Conservation (phyloP, 2,797 vertebrate species). For the Hydrocynus forskahlii region DNA sequence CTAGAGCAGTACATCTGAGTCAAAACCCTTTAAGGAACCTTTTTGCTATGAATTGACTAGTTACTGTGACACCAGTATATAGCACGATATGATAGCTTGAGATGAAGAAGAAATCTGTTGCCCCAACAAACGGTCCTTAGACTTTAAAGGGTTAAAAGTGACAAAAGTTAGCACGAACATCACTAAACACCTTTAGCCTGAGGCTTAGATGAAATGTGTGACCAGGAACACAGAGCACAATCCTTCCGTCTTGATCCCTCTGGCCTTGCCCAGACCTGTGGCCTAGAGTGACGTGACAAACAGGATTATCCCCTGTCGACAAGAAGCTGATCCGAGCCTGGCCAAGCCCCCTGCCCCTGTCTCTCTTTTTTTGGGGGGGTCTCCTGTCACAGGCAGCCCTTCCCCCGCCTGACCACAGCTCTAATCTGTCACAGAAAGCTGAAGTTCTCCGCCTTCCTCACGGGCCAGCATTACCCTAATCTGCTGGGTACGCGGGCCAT, state of each 20-base stretch:
- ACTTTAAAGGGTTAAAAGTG: background rate
- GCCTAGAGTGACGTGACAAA: conserved; percentile 79
- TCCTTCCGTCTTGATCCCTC: conserved; percentile 40
- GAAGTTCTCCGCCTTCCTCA: conserved; percentile 67
- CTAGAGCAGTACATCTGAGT: background rate
- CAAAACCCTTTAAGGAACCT: background rate
- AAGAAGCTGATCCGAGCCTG: conserved; percentile 77
- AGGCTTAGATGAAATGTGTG: conserved; percentile 28
- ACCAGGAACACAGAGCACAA: conserved; percentile 23
- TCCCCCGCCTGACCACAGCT: conserved; percentile 66
- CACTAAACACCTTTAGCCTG: conserved; percentile 28
- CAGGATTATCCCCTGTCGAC: conserved; percentile 83
- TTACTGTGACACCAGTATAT: background rate
- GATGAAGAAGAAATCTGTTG: background rate
- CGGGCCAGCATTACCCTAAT: conserved; percentile 84
- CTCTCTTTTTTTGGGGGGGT: conserved; percentile 54
- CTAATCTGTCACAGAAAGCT: conserved; percentile 82
- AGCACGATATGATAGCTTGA: background rate
- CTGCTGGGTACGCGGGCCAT: conserved; percentile 71
- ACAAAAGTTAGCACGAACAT: conserved; percentile 9
- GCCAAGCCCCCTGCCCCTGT: conserved; percentile 55
- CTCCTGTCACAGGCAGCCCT: conserved; percentile 56
- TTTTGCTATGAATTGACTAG: background rate
- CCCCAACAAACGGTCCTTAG: background rate
- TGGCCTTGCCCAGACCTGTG: conserved; percentile 61